Conservation (phyloP, 2,797 vertebrate species). For the Epinephelus malabaricus region DNA sequence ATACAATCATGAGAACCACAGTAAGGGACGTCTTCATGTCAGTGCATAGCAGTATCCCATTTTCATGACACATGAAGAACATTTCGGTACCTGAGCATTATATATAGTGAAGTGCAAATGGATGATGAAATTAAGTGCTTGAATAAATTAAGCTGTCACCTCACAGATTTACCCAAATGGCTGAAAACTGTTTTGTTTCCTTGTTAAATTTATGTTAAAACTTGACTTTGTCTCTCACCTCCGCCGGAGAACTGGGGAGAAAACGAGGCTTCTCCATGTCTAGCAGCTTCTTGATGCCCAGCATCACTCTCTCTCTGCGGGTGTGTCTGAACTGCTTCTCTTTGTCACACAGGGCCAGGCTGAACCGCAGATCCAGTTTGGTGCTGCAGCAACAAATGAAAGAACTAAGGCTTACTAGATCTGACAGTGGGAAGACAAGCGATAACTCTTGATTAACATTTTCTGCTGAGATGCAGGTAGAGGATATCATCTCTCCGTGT, state of each 20-base stretch:
- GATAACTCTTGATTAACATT: neutral
- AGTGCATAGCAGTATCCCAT: too few species aligned
- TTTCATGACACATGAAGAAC: neutral
- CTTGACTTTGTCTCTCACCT: constrained; percentile 75
- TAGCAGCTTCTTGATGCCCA: constrained; percentile 93
- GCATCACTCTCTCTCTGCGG: constrained; percentile 90
- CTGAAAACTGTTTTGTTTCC: neutral
- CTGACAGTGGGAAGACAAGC: neutral
- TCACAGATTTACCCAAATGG: neutral
- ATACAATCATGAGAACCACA: too few species aligned
- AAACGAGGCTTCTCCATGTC: constrained; percentile 88
- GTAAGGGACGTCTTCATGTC: too few species aligned
- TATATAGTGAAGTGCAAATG: neutral
- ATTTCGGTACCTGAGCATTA: neutral
- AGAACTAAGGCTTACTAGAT: neutral
- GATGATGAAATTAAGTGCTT: neutral
- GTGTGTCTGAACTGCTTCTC: constrained; percentile 93
- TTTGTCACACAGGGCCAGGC: constrained; percentile 93
- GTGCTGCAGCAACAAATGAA: constrained; percentile 81
- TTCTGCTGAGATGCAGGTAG: neutral
- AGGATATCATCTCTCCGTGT: neutral
- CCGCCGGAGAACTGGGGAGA: constrained; percentile 86
- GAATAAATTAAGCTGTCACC: neutral
- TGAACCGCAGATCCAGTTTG: constrained; percentile 94
- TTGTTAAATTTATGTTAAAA: neutral